Percentiles rank a stretch among this genome's conserved stretches.
Conservation (phyloP, 2,888 invertebrate genomes). For the Eupithecia inturbata region DNA sequence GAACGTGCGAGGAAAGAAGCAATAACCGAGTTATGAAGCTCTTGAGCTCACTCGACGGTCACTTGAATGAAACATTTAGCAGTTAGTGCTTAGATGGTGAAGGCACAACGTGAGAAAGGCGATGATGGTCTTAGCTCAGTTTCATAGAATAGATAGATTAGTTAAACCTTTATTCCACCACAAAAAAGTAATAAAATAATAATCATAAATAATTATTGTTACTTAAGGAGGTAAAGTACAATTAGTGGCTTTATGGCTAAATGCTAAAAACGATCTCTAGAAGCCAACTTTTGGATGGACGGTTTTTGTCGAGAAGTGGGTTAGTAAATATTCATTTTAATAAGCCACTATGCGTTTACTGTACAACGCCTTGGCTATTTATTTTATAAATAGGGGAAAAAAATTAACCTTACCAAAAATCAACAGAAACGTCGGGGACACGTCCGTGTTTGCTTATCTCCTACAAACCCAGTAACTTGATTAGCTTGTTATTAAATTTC, state of each 20-base stretch:
- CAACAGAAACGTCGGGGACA: too few species aligned
- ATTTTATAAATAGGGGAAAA: too few species aligned
- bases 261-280: too few species aligned
- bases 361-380: too few species aligned
- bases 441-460: not conserved
- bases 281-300: too few species aligned
- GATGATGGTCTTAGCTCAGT: not conserved
- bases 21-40: slow-evolving; percentile 65
- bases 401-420: too few species aligned
- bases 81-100: not conserved
- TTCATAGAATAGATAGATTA: not conserved
- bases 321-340: too few species aligned
- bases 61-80: slow-evolving; percentile 52
- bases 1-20: slow-evolving; percentile 47
- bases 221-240: too few species aligned
- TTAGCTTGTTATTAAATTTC: slow-evolving; percentile 10
- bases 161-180: not conserved
- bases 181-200: too few species aligned
- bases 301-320: too few species aligned
- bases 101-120: not conserved
- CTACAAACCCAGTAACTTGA: not conserved
- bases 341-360: not conserved
- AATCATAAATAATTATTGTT: too few species aligned
- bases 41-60: slow-evolving; percentile 57
- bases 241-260: too few species aligned